These are phyloP conservation scores for Pyrgilauda ruficollis DNA, from an alignment of 2,113 vertebrate species.

Conservation along the genomic window DNA sequence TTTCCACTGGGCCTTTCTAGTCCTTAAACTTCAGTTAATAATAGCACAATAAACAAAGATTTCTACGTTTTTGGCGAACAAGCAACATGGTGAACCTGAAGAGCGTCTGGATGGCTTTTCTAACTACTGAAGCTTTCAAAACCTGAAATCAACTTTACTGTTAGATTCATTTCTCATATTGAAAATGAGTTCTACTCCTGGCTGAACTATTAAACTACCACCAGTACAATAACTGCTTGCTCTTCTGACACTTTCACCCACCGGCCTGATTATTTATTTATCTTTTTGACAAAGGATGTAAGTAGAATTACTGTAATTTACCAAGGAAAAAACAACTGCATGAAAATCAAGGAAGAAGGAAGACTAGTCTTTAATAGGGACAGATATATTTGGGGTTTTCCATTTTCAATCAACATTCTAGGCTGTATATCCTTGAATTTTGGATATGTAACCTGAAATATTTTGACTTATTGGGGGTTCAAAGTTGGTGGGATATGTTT, in stretches of 20 bases:
- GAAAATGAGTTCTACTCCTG: background rate
- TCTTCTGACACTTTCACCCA: background rate
- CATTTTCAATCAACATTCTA: background rate
- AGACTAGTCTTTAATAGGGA: background rate
- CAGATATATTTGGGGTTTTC: background rate
- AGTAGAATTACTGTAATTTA: background rate
- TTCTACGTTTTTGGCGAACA: background rate
- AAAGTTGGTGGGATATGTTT: background rate
- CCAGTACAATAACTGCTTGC: background rate
- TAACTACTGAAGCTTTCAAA: background rate
- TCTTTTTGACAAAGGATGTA: background rate
- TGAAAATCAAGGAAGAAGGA: background rate
- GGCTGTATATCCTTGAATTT: background rate
- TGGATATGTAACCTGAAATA: background rate
- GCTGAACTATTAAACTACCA: background rate
- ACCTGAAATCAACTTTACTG: background rate
- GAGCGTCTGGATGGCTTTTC: background rate
- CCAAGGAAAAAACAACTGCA: background rate
- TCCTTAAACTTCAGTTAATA: slow-evolving; percentile 44
- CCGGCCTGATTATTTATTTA: background rate
- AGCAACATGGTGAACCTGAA: background rate
- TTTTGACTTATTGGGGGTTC: background rate
- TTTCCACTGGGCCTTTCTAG: background rate
- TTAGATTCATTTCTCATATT: background rate
- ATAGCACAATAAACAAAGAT: slow-evolving; percentile 1